Percentiles rank a stretch among this genome's conserved stretches.
Conservation (phyloP, 2,888 invertebrate species). For the Branchipolynoe longqiensis region DNA sequence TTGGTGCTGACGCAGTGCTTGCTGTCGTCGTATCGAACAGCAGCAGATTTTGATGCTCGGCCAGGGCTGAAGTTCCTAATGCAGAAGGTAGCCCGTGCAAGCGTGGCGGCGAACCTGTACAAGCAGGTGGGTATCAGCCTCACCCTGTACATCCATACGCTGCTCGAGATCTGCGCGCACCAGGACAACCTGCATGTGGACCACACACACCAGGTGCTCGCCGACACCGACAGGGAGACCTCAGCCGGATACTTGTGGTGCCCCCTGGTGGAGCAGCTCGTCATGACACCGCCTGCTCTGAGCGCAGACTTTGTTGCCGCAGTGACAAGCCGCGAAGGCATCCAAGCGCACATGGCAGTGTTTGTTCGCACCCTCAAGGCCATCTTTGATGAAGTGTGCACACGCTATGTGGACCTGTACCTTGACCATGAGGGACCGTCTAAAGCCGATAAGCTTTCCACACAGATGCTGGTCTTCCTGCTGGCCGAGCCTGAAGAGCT, state of each 20-base stretch:
- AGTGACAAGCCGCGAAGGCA: not conserved
- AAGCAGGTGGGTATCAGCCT: slow-evolving; percentile 94
- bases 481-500: slow-evolving; percentile 85
- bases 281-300: not conserved
- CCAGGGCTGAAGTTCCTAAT: slow-evolving; percentile 96
- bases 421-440: slow-evolving; percentile 76
- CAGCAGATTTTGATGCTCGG: slow-evolving; percentile 92
- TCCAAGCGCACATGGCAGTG: slow-evolving; percentile 63
- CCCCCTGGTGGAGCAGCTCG: not conserved
- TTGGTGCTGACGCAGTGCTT: slow-evolving; percentile 82
- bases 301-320: slow-evolving; percentile 28
- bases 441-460: slow-evolving; percentile 80
- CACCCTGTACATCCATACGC: slow-evolving; percentile 89
- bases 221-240: slow-evolving; percentile 2
- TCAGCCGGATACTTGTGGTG: not conserved
- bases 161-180: slow-evolving; percentile 90
- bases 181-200: slow-evolving; percentile 65
- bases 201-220: slow-evolving; percentile 62
- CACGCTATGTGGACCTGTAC: slow-evolving; percentile 78
- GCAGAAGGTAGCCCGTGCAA: slow-evolving; percentile 86
- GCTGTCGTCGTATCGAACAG: slow-evolving; percentile 90
- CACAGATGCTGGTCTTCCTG: slow-evolving; percentile 85
- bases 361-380: slow-evolving; percentile 74
- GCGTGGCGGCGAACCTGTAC: slow-evolving; percentile 81
- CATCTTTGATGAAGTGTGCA: slow-evolving; percentile 78